Evolutionary conservation across 2,888 invertebrate species (phyloP).

Genomic region (Smittia aterrima): DNA sequence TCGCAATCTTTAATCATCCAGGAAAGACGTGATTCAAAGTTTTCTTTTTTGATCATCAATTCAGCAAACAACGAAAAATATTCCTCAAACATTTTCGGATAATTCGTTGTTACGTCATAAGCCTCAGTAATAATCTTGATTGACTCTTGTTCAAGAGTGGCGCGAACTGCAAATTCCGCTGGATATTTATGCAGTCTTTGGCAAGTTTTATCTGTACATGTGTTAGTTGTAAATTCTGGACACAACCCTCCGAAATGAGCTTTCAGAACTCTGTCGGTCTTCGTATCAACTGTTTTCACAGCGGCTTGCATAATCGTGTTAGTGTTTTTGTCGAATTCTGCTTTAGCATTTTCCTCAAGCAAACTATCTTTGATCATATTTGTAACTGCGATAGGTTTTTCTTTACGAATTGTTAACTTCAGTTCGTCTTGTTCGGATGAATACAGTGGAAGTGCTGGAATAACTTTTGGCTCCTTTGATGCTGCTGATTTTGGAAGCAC

Average conservation of each 20-base stretch:
- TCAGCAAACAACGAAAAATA: not conserved
- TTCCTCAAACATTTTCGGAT: not conserved
- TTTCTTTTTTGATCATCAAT: not conserved
- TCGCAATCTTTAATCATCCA: not conserved
- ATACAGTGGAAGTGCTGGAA: not conserved
- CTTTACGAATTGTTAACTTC: not conserved
- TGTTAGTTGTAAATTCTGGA: not conserved
- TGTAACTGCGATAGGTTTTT: not conserved
- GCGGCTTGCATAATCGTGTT: not conserved
- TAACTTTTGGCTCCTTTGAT: not conserved
- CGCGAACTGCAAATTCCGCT: not conserved
- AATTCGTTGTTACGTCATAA: not conserved
- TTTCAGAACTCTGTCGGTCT: not conserved
- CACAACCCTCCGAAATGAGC: not conserved
- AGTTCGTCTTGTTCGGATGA: not conserved
- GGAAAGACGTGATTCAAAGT: not conserved
- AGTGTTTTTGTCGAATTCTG: conserved; percentile 11
- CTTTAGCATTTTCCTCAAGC: not conserved
- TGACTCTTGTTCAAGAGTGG: not conserved
- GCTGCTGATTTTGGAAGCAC: not conserved
- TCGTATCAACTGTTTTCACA: not conserved
- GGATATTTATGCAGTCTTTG: not conserved
- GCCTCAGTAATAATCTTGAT: not conserved
- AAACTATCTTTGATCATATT: not conserved
- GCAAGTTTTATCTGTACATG: not conserved